phyloP scores from a whole-genome alignment of 2,797 vertebrate genomes.

The Loris lydekkerianus region DNA sequence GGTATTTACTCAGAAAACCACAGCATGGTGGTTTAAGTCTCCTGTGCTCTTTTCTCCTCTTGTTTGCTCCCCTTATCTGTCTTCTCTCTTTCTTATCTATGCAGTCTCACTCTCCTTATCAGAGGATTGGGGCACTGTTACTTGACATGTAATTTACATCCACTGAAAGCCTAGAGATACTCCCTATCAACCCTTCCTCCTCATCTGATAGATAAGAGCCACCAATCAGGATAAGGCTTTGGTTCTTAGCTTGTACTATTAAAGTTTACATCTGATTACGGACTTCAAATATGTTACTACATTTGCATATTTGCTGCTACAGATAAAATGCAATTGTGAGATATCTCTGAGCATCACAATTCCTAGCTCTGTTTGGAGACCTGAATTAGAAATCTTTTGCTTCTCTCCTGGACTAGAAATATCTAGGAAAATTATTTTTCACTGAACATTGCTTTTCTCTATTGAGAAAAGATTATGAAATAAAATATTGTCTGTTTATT shows the following conservation, averaged over 20 bases:
- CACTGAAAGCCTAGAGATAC: background rate
- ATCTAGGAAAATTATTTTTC: background rate
- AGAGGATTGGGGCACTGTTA: constrained; percentile 1
- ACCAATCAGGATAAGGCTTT: constrained; percentile 69
- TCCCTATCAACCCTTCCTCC: constrained; percentile 57
- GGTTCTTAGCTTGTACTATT: constrained; percentile 76
- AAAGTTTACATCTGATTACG: constrained; percentile 74
- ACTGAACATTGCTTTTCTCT: background rate
- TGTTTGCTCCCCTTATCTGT: constrained; percentile 64
- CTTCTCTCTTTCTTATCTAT: constrained; percentile 74
- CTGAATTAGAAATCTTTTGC: constrained; percentile 20
- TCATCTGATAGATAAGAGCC: constrained; percentile 68
- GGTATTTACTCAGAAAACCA: constrained; percentile 69
- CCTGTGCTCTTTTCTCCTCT: constrained; percentile 30
- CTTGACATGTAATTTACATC: constrained; percentile 73
- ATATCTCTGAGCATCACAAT: constrained; percentile 36
- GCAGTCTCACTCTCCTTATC: constrained; percentile 70
- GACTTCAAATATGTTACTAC: constrained; percentile 70
- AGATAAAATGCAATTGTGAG: constrained; percentile 64
- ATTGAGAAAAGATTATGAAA: background rate
- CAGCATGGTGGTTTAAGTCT: constrained; percentile 32
- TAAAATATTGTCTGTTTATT: background rate
- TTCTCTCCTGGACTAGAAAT: constrained; percentile 24
- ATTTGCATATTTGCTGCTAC: constrained; percentile 75
- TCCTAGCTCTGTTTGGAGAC: constrained; percentile 30